Evolutionary conservation across 2,888 invertebrate genomes (phyloP).

Genomic region (Nycteola revayana): DNA sequence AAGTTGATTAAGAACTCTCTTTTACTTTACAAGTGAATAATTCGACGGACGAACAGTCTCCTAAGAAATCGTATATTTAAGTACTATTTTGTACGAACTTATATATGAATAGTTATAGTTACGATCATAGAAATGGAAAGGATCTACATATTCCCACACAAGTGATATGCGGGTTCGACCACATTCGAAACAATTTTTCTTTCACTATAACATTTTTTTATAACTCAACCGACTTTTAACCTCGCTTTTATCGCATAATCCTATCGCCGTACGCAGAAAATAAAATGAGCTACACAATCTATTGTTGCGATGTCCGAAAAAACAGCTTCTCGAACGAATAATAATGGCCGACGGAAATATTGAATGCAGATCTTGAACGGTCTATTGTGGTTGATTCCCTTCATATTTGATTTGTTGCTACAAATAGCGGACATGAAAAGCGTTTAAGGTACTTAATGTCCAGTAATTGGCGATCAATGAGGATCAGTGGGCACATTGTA

Average conservation of each 20-base stretch:
- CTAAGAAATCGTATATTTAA: too few species aligned
- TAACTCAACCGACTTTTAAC: conserved; percentile 41
- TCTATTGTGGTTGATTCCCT: conserved; percentile 64
- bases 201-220: conserved; percentile 3
- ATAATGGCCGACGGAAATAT: conserved; percentile 55
- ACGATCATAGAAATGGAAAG: too few species aligned
- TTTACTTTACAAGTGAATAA: too few species aligned
- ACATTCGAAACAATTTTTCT: not conserved
- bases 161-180: not conserved
- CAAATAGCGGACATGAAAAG: conserved; percentile 77
- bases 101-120: too few species aligned
- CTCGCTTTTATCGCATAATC: conserved; percentile 39
- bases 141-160: too few species aligned
- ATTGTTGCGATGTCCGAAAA: conserved; percentile 59
- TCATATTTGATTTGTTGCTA: conserved; percentile 77
- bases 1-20: too few species aligned
- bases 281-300: conserved; percentile 46
- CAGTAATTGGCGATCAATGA: conserved; percentile 82
- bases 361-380: conserved; percentile 69
- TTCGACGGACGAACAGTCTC: too few species aligned
- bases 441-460: conserved; percentile 81
- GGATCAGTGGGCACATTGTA: conserved; percentile 82
- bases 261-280: conserved; percentile 40
- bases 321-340: conserved; percentile 59
- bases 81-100: too few species aligned